A percentile compares a stretch with the other conserved stretches of the same genome.
These are phyloP conservation scores for Eumaeus atala DNA, from an alignment of 1,140 invertebrate species.

Conservation along the genomic window DNA sequence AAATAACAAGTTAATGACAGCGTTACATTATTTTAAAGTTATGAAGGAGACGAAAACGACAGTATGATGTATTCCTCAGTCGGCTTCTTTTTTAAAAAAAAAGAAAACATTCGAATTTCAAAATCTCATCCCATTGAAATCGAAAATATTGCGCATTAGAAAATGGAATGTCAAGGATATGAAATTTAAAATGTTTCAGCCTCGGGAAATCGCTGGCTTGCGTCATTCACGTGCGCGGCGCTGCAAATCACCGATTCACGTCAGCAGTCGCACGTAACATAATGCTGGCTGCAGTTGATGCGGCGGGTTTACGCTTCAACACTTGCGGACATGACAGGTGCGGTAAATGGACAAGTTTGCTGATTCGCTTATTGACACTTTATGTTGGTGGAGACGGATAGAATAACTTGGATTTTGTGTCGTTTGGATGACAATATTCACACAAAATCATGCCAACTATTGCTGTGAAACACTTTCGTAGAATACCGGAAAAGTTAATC, in stretches of 20 bases:
- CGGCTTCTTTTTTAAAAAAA: no score
- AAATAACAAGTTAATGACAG: no score
- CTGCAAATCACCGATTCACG: conserved; percentile 17
- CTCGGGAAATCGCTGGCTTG: conserved; percentile 4
- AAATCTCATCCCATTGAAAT: no score
- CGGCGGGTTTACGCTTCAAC: conserved; percentile 10
- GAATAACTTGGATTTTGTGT: background rate
- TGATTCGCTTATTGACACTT: conserved; percentile 8
- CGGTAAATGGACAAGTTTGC: conserved; percentile 14
- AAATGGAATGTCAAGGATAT: conserved; percentile 8
- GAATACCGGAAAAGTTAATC: no score
- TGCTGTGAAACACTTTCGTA: no score
- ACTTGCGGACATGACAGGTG: conserved; percentile 20
- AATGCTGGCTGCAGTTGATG: conserved; percentile 10
- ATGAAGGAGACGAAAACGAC: no score
- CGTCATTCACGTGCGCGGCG: conserved; percentile 11
- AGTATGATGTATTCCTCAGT: no score
- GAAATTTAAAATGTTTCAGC: conserved; percentile 9
- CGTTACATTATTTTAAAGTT: no score
- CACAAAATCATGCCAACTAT: no score
- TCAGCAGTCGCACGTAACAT: conserved; percentile 11
- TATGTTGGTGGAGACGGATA: background rate
- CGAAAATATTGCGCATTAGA: background rate
- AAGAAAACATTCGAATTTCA: no score
- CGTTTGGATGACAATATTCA: no score